Base-by-base conservation (phyloP, 2,797 vertebrate genomes). In the Myotis planiceps region DNA sequence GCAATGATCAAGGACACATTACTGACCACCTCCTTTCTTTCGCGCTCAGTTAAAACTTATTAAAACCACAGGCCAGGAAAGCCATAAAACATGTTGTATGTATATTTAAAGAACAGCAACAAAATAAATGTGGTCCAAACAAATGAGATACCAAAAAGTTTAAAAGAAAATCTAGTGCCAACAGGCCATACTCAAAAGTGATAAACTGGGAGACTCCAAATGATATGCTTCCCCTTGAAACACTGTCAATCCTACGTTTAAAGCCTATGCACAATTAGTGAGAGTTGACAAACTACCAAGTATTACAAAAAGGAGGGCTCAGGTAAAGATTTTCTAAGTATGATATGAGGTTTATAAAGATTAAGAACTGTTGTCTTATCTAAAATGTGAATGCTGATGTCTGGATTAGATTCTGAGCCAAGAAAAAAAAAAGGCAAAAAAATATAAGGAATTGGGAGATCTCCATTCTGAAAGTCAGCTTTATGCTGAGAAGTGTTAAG, bases 21-120 rank as follows among this genome's bases (percentile, higher is more conserved):
- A 87, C 63, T 69, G 60, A 81, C 2, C n/a, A 47, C 15, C 45
- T 79, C 25, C 68, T 87, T 45, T 82, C 71, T 60, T 45, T 69
- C 68, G 76, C 63, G 34, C 42, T 82, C 60, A 87, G 39, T 80
- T 9, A 55, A 81, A 9, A 72, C 53, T 23, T 37, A 45, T 21
- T 65, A 85, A 88, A 82, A 72, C n/a, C 34, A 85, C 3, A 32
- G 14, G 25, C 55, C 58, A 95, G 45, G 65, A 84, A 84, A 95
- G 10, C 37, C 45, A 39, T 9, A 84, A 76, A 66, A 84, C 27
- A 72, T 32, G n/a, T 19, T 65, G 12, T 5, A 80, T 7, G 60
- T 39, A 29, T 47, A 66, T 49, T 85, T 74, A 85, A 89, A 85
- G n/a, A 88, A 71, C 3, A 47, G 66, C 74, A 86, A 91, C 75